Evolutionary conservation across 2,797 vertebrate species (phyloP).

Genomic region (Microctenopoma steveboyesi): DNA sequence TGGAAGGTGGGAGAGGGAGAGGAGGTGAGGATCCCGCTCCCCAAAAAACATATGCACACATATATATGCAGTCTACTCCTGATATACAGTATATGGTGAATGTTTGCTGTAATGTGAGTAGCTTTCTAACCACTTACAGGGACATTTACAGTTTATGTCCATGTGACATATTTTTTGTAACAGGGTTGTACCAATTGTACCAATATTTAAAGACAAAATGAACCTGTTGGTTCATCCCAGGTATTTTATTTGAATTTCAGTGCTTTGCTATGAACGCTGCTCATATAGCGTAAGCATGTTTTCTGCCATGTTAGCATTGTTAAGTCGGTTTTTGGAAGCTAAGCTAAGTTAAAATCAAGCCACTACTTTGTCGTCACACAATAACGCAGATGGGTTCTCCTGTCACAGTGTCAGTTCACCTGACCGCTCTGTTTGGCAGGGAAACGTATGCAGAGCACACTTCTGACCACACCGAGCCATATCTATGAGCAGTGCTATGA

Average conservation of each 20-base stretch:
- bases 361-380: too few species aligned
- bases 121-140: constrained; percentile 33
- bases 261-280: background rate
- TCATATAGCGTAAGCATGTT: too few species aligned
- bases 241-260: too few species aligned
- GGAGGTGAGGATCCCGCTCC: constrained; percentile 65
- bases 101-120: constrained; percentile 25
- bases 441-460: background rate
- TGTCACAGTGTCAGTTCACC: too few species aligned
- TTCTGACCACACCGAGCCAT: background rate
- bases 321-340: too few species aligned
- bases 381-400: too few species aligned
- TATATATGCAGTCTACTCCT: constrained; percentile 56
- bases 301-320: background rate
- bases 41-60: constrained; percentile 31
- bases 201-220: background rate
- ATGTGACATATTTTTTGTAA: too few species aligned
- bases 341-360: too few species aligned
- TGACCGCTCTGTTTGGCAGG: too few species aligned
- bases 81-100: constrained; percentile 52
- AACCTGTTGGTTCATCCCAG: too few species aligned
- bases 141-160: constrained; percentile 4
- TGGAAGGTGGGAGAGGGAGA: constrained; percentile 87
- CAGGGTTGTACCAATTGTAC: too few species aligned
- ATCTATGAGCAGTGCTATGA: background rate